phyloP scores from a whole-genome alignment of 2,113 vertebrate genomes.

The Anguilla japonica region DNA sequence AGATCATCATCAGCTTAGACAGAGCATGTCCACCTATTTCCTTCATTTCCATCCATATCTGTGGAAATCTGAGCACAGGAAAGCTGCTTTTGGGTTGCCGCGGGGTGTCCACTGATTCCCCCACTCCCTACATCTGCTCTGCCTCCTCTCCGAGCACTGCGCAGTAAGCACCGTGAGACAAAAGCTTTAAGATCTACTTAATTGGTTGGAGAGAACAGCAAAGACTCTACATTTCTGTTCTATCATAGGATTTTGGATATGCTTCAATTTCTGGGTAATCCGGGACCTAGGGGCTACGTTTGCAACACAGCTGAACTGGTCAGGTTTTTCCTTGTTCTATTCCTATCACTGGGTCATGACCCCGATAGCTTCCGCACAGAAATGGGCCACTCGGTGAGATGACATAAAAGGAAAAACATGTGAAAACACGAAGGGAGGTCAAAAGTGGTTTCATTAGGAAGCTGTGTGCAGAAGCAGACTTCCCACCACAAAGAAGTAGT shows the following conservation, averaged over 20 bases:
- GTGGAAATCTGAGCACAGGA: slow-evolving; percentile 4
- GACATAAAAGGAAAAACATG: background rate
- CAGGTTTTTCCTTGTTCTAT: background rate
- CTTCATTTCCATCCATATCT: background rate
- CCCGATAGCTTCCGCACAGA: background rate
- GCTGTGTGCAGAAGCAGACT: background rate
- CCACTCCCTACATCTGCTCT: slow-evolving; percentile 6
- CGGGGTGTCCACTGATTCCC: background rate
- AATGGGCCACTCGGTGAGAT: background rate
- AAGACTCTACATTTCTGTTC: background rate
- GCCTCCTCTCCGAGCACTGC: background rate
- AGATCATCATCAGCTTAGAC: background rate
- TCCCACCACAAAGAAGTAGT: background rate
- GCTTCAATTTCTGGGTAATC: background rate
- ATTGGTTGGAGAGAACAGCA: background rate
- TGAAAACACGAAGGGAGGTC: background rate
- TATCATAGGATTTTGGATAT: background rate
- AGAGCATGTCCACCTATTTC: slow-evolving; percentile 4
- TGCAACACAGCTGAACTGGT: background rate
- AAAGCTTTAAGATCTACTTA: background rate
- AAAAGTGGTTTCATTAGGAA: background rate
- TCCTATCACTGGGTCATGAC: background rate
- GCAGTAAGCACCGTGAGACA: background rate
- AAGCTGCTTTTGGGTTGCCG: background rate
- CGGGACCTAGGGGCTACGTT: background rate